Base-by-base conservation (phyloP, 2,797 vertebrate species). In the Distichodus sexfasciatus region DNA sequence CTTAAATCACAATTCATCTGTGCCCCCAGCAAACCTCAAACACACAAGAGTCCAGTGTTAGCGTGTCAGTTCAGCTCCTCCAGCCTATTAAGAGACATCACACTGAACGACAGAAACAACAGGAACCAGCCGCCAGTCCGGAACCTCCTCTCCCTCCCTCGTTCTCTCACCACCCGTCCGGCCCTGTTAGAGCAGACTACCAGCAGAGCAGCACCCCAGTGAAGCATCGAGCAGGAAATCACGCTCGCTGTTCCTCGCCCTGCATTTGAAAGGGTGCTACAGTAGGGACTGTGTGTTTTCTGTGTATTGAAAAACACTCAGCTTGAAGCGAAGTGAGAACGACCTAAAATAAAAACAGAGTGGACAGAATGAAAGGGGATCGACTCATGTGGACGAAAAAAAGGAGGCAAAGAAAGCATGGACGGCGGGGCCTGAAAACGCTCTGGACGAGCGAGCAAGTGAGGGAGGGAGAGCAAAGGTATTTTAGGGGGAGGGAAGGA, bases 41-140 rank as follows among this genome's bases (percentile, higher is more conserved):
- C 77, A 89, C 83, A 89, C 83, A 86, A n/a, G 77, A 78, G 63
- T 62, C 79, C 84, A 83, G 82, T 90, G 89, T 90, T 85, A 72
- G 58, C 64, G 51, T 64, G 75, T 81, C 65, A 65, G 61, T 36
- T 40, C 53, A 79, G 76, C 78, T 48, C 60, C 80, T 64, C 17
- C 69, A 69, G 73, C 83, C 77, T 82, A 87, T 89, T 88, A 91
- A 86, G 85, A 69, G 74, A 76, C 79, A 80, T 77, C 82, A 83
- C 31, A 81, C 85, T 84, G 85, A 86, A 86, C 71, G 46, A 69
- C 76, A 77, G 74, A 71, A 80, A 84, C 75, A 69, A 28, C 6
- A 48, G 48, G 64, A 36, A 28, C 81, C 68, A 62, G 69, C 75
- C 44, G 10, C 38, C 14, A 24, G 43, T 64, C 28, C 35, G 38